phyloP scores from a whole-genome alignment of 1,140 invertebrate species.

The Polyergus mexicanus region DNA sequence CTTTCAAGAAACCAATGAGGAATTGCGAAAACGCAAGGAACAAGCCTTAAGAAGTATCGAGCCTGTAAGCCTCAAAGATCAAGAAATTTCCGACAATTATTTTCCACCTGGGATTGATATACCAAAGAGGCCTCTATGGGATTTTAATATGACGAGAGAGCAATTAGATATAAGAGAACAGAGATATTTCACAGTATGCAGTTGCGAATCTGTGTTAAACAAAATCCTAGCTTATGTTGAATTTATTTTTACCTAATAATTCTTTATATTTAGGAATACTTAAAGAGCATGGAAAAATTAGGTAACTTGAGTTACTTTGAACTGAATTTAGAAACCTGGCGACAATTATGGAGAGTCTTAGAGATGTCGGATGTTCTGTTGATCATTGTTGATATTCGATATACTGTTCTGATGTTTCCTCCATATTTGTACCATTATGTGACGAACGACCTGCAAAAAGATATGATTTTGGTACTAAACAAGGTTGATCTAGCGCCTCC shows the following conservation, averaged over 20 bases:
- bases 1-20: constrained; percentile 90
- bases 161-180: constrained; percentile 92
- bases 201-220: background rate
- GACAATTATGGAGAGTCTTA: constrained; percentile 96
- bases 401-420: constrained; percentile 95
- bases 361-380: constrained; percentile 96
- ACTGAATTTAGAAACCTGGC: constrained; percentile 97
- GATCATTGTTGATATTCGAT: constrained; percentile 94
- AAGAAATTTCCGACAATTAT: constrained; percentile 92
- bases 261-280: constrained; percentile 87
- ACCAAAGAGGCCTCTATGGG: constrained; percentile 94
- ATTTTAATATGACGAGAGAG: constrained; percentile 90
- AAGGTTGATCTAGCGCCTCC: constrained; percentile 96
- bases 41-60: constrained; percentile 88
- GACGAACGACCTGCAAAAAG: constrained; percentile 91
- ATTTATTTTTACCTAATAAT: background rate
- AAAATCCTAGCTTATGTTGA: background rate
- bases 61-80: constrained; percentile 86
- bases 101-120: constrained; percentile 92
- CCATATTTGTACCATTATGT: constrained; percentile 95
- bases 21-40: constrained; percentile 89
- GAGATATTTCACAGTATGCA: constrained; percentile 91
- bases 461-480: constrained; percentile 95
- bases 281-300: constrained; percentile 87
- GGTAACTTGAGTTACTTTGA: constrained; percentile 92